Base-by-base conservation (phyloP, 2,888 invertebrate genomes). In the Aproaerema taeniolella region DNA sequence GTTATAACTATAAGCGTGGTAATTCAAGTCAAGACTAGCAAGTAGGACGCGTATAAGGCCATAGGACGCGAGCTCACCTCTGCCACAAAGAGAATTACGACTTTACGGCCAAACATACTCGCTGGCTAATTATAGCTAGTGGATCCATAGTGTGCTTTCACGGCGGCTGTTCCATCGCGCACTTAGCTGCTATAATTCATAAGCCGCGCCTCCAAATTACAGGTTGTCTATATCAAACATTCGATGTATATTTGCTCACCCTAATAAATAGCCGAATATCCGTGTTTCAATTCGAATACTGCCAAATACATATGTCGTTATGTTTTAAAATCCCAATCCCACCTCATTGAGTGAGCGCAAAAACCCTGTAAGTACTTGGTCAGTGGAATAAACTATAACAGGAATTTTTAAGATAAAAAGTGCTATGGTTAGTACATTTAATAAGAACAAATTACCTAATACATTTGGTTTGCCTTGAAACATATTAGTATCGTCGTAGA, bases 101-200 rank as follows among this genome's bases (percentile, higher is more conserved):
- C 60, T 54, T 58, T 58, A 65, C 57, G 50, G 50, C 60, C 55
- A 56, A 58, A 61, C 28, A 58, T 55, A 49, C 51, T 52, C 58
- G 55, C 58, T 60, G 57, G 71, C 67, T 75, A 77, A 74, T 74
- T 70, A 74, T 75, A 75, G 66, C 54, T 47, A 48, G 52, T 59
- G 50, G 55, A 44, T 52, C 55, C 53, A 55, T 57, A 61, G 61
- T 12, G 55, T 61, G 43, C 49, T 55, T 49, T 49, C 45, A 31
- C 45, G 43, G 45, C 37, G 48, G 38, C 33, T 46, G 53, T n/a
- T n/a, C n/a, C 48, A 48, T 52, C 49, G 47, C 50, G 17, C 37
- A 37, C 34, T 36, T 38, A 41, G 39, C 37, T 29, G 43, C 41
- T 33, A 51, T 53, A 51, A 49, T 53, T 47, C 50, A 53, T 41